These are phyloP conservation scores for Megaustenia siamemsis DNA, from an alignment of 2,888 invertebrate species.

Conservation along the genomic window DNA sequence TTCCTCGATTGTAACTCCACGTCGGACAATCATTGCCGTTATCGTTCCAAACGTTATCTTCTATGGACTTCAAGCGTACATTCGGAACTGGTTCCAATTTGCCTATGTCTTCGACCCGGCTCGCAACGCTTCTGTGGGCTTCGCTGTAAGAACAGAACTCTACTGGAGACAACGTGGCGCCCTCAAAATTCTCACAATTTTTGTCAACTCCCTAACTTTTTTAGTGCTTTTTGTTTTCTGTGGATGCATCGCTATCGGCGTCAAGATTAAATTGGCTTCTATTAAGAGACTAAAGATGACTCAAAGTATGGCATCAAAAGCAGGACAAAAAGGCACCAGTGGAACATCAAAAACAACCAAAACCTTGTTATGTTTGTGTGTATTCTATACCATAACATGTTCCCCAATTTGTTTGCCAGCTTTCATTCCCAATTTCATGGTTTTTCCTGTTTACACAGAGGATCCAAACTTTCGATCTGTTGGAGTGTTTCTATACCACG, in stretches of 20 bases:
- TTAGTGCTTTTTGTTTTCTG: slow-evolving; percentile 3
- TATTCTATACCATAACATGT: slow-evolving; percentile 30
- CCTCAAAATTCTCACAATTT: neutral
- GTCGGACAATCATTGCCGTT: slow-evolving; percentile 4
- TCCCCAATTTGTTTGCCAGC: slow-evolving; percentile 31
- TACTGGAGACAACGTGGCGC: slow-evolving; percentile 25
- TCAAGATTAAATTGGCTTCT: slow-evolving; percentile 35
- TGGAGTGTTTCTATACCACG: slow-evolving; percentile 31
- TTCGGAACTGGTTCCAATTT: slow-evolving; percentile 4
- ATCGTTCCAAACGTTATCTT: neutral
- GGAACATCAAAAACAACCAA: slow-evolving; percentile 35
- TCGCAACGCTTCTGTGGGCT: neutral
- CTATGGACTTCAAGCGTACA: neutral
- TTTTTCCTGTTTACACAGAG: slow-evolving; percentile 33
- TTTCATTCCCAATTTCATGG: slow-evolving; percentile 29
- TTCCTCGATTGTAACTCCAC: neutral
- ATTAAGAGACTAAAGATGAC: slow-evolving; percentile 32
- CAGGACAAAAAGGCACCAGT: neutral
- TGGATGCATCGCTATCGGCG: slow-evolving; percentile 39
- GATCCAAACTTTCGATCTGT: slow-evolving; percentile 33
- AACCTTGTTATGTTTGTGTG: slow-evolving; percentile 38
- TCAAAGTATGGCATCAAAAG: neutral
- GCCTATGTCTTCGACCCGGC: neutral
- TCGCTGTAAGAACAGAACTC: neutral
- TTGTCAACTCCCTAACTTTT: neutral